A percentile compares a stretch with the other conserved stretches of the same genome.
Conservation (phyloP, 2,797 vertebrate species). For the Valencia hispanica region DNA sequence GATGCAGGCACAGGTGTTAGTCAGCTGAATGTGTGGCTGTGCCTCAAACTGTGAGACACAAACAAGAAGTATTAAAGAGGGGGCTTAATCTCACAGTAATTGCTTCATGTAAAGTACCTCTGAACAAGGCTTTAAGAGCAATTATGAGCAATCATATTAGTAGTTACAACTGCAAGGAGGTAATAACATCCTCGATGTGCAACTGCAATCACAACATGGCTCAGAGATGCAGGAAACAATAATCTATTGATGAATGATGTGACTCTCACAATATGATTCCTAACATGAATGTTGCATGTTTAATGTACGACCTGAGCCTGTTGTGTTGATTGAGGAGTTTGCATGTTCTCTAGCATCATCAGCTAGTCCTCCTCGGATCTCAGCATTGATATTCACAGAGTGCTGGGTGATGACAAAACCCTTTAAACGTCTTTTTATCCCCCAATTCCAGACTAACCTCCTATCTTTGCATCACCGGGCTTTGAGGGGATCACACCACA, state of each 20-base stretch:
- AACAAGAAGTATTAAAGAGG: slow-evolving; percentile 84
- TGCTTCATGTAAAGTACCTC: slow-evolving; percentile 85
- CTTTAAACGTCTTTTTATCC: slow-evolving; percentile 65
- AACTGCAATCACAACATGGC: slow-evolving; percentile 76
- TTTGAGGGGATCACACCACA: slow-evolving; percentile 66
- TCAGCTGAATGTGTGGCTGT: slow-evolving; percentile 21
- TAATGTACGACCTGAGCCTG: not conserved
- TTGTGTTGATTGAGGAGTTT: slow-evolving; percentile 27
- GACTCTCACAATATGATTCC: not conserved
- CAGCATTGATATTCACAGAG: slow-evolving; percentile 64
- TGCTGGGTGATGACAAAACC: slow-evolving; percentile 59
- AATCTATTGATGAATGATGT: slow-evolving; percentile 2
- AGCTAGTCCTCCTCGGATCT: slow-evolving; percentile 46
- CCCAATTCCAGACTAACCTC: slow-evolving; percentile 67
- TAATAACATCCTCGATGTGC: slow-evolving; percentile 82
- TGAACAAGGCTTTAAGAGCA: slow-evolving; percentile 87
- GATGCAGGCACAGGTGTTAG: not conserved
- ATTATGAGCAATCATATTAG: slow-evolving; percentile 91
- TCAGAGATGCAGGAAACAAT: slow-evolving; percentile 26
- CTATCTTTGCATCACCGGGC: slow-evolving; percentile 69
- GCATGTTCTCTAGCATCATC: slow-evolving; percentile 42
- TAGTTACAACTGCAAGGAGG: slow-evolving; percentile 77
- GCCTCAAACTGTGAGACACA: slow-evolving; percentile 74
- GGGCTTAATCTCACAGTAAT: slow-evolving; percentile 86
- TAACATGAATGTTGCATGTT: slow-evolving; percentile 1